phyloP scores from a whole-genome alignment of 2,888 invertebrate genomes.

The Minunthozetes semirufus region DNA sequence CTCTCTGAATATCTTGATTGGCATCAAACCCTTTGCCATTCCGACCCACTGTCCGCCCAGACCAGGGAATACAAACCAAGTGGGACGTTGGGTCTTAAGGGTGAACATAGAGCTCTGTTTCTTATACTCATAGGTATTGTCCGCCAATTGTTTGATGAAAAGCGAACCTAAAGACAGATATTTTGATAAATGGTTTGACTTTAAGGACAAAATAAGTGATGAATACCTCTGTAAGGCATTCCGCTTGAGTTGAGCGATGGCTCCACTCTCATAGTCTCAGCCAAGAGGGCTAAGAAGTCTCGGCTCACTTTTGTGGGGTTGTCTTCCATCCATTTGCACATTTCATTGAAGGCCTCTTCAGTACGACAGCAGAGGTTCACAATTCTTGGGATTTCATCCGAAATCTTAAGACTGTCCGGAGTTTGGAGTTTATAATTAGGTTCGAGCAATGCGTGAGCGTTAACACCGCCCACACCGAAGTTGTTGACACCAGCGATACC shows the following conservation, averaged over 20 bases:
- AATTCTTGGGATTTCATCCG: conserved; percentile 28
- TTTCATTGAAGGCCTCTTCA: conserved; percentile 29
- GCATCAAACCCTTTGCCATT: conserved; percentile 31
- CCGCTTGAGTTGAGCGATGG: conserved; percentile 26
- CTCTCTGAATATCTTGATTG: conserved; percentile 13
- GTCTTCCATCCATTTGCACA: conserved; percentile 32
- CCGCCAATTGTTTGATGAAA: neutral
- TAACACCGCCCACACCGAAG: conserved; percentile 34
- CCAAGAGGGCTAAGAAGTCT: conserved; percentile 30
- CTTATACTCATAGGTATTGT: conserved; percentile 8
- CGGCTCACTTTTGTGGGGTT: conserved; percentile 30
- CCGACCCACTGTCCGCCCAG: conserved; percentile 26
- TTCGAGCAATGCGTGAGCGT: conserved; percentile 33
- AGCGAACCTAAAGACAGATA: conserved; percentile 46
- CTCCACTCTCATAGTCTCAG: conserved; percentile 18
- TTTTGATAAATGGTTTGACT: too few species aligned
- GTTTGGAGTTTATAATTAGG: conserved; percentile 7
- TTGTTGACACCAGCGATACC: conserved; percentile 36
- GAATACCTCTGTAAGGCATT: conserved; percentile 30
- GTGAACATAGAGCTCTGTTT: conserved; percentile 48
- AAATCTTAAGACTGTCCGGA: neutral
- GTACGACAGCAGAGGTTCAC: conserved; percentile 29
- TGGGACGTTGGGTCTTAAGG: conserved; percentile 58
- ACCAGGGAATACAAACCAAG: conserved; percentile 93
- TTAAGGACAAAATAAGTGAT: neutral